Base-by-base conservation (phyloP, 2,888 invertebrate species). In the Pyralis farinalis region DNA sequence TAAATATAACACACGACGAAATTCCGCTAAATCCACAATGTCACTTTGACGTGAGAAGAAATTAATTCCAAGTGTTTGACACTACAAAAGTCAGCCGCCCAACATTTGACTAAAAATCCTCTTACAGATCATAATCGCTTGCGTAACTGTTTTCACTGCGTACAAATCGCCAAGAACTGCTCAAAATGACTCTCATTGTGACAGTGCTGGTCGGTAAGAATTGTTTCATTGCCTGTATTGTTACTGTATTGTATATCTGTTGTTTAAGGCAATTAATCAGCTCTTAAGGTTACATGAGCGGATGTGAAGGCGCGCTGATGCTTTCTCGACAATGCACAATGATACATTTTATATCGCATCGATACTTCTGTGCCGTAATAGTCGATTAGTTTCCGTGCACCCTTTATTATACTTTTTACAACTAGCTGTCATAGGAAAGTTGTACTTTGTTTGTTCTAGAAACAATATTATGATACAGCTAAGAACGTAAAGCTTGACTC, bases 101-200 rank as follows among this genome's bases (percentile, higher is more conserved):
- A 21, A 21, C 21, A n/a, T n/a, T n/a, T n/a, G n/a, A n/a, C n/a
- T 21, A 4, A 21, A 21, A 21, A 21, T 7, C 4, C 7, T 7
- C 3, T 21, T 5, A 7, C 34, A 57, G 59, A 65, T 63, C 50
- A 60, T 56, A 61, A 63, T 63, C 55, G 39, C 42, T 79, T 74
- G 64, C 63, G 67, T 51, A 80, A 82, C 61, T 50, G 62, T 76
- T 79, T 77, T 79, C 77, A 56, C 76, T 55, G 54, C 53, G 58
- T 53, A 51, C 45, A 50, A 44, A 41, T 53, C 61, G 61, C 57
- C 60, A 64, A 55, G 40, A 43, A 43, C 46, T 51, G 46, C 40
- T 44, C 46, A 55, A 57, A 46, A 61, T 53, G 57, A 44, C 54
- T 25, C 38, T 53, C 45, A 58, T 61, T 64, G 59, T 63, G 43